Conservation (phyloP, 1,140 invertebrate species). For the Temnothorax nylanderi region DNA sequence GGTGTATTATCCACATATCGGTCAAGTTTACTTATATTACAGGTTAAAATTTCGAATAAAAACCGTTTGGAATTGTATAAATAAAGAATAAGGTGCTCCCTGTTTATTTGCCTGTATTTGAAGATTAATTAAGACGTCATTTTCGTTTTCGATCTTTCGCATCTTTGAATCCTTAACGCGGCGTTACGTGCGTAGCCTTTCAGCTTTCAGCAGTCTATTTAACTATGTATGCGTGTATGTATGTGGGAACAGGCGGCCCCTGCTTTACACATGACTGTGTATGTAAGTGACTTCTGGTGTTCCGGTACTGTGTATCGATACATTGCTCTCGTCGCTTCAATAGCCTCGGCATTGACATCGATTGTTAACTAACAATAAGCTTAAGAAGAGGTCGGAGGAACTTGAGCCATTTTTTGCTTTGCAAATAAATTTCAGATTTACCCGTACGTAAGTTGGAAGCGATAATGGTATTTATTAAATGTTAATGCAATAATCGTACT, state of each 20-base stretch:
- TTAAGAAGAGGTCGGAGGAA: neutral
- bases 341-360: slow-evolving; percentile 28
- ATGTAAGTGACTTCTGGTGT: slow-evolving; percentile 20
- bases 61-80: neutral
- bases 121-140: neutral
- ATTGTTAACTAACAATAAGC: slow-evolving; percentile 7
- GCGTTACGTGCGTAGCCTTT: neutral
- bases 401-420: neutral
- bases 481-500: neutral
- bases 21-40: too few species aligned
- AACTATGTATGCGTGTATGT: neutral
- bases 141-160: neutral
- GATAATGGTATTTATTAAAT: slow-evolving; percentile 12
- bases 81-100: neutral
- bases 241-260: neutral
- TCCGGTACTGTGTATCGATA: neutral
- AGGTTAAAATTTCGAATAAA: neutral
- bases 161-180: neutral
- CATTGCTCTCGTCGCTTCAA: neutral
- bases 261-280: neutral
- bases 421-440: neutral
- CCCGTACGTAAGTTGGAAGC: too few species aligned
- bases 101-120: neutral
- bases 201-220: neutral
- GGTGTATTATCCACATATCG: too few species aligned